Conservation (phyloP, 2,113 vertebrate species). For the Cyphomyrus plagiostoma region DNA sequence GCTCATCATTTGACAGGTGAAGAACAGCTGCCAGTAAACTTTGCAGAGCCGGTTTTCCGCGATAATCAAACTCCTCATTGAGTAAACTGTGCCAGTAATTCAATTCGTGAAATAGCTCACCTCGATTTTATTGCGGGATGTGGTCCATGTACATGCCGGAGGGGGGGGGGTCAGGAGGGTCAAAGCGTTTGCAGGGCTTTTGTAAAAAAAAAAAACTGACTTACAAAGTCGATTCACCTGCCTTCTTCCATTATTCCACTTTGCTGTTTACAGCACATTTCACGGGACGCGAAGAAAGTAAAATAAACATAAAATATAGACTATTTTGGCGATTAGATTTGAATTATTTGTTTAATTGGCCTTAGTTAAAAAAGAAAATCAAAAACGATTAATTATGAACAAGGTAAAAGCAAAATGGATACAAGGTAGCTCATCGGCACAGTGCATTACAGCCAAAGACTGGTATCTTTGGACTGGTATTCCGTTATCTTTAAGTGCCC, state of each 20-base stretch:
- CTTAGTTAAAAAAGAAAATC: slow-evolving; percentile 40
- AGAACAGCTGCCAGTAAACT: background rate
- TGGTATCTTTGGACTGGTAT: slow-evolving; percentile 46
- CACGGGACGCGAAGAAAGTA: background rate
- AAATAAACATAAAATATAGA: slow-evolving; percentile 43
- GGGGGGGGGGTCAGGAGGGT: background rate
- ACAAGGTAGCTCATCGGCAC: slow-evolving; percentile 54
- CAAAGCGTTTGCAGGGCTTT: background rate
- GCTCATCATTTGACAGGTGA: slow-evolving; percentile 12
- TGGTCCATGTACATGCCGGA: background rate
- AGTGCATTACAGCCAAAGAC: slow-evolving; percentile 47
- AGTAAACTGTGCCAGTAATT: slow-evolving; percentile 12
- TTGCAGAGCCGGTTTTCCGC: background rate
- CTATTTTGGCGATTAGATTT: slow-evolving; percentile 57
- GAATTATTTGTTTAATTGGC: slow-evolving; percentile 56
- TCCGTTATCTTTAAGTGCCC: slow-evolving; percentile 52
- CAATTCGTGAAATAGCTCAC: background rate
- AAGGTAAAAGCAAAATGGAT: slow-evolving; percentile 60
- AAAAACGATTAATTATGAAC: slow-evolving; percentile 62
- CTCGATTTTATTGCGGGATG: background rate
- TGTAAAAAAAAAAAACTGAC: background rate
- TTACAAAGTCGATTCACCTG: background rate
- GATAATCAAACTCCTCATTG: slow-evolving; percentile 11
- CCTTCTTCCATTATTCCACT: background rate
- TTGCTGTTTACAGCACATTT: background rate